Base-by-base conservation (phyloP, 2,113 vertebrate species). In the Bubo blakistoni region DNA sequence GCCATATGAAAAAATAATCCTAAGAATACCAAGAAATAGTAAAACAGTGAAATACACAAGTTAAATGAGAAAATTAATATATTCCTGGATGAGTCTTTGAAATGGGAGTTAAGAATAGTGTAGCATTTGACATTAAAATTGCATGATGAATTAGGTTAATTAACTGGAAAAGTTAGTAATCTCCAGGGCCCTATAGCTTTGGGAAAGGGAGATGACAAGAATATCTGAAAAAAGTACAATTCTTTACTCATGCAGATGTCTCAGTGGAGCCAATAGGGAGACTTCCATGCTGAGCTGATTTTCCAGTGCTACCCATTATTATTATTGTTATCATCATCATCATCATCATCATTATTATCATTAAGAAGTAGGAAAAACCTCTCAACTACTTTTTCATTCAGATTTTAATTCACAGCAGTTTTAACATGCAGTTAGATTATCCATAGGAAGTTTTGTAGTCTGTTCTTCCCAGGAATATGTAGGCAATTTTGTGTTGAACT, bases 101-200 rank as follows among this genome's bases (percentile, higher is more conserved):
- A 91, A 93, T 69, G 57, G 38, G 86, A 95, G 61, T 92, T 96
- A 93, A 92, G 88, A 90, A 94, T 86, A 91, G 57, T 72, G 52
- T 79, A 95, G 88, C 16, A 54, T 87, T 94, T 95, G 91, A 94
- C 88, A 94, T 87, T 86, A 91, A 96, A 94, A 93, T 96, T 93
- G 92, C 77, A 91, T 81, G 72, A 88, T 93, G 91, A 96, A 96
- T 95, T 96, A 90, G 94, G 96, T 97, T 97, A 97, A 96, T 96
- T 96, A 96, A 95, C 83, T 92, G 91, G 95, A 96, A 94, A 92
- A 95, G 81, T 86, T 95, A 89, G 70, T 89, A 79, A 79, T 86
- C 94, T 94, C 86, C 36, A 89, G 89, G 74, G 94, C 15, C 61
- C 20, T n/a, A 19, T 36, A 93, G 47, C 91, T 91, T 94, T 94